Base-by-base conservation (phyloP, 1,140 invertebrate genomes). In the Belonocnema kinseyi region DNA sequence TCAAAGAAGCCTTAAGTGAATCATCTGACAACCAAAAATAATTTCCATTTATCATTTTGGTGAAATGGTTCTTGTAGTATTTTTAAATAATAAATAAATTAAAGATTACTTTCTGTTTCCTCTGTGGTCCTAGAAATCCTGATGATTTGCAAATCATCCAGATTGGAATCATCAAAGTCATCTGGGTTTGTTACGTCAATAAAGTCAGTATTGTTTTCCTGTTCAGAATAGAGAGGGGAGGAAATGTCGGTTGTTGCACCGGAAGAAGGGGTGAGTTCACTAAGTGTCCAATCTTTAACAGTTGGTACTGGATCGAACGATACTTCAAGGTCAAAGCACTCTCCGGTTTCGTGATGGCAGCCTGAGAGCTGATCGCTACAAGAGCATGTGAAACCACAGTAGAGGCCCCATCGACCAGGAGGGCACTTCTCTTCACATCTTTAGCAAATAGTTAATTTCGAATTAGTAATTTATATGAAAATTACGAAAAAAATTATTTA, bases 391-490 rank as follows among this genome's bases (percentile, higher is more conserved):
- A 79, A 79, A 12, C 77, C 71, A 53, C 90, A 91, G 14, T 76
- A 66, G 0, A 50, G 33, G 4, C 90, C 90, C 85, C 88, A 90
- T 17, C 77, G 83, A 14, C 86, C 88, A 3, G 61, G 50, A 1
- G 84, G 76, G 73, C 90, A 91, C 75, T 85, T 80, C 61, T 84
- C 77, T 11, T 84, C 81, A 81, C 90, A 91, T 54, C 90, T 91
- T 46, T 16, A 54, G 6, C 16, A 13, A 40, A 33, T n/a, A 33
- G 16, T 33, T 12, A 13, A 33, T 14, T 21, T 58, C 17, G 10
- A 46, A 54, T 21, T 58, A 58, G 56, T 26, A 0, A 46, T 46
- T 46, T 46, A 10, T 10, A 33, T 33, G 5, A 8, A 17, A 56
- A 21, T 56, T 56, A 21, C 11, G 13, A 10, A 17, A n/a, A 56